These are phyloP conservation scores for Dryobotodes eremita DNA, from an alignment of 2,888 invertebrate species.

Conservation along the genomic window DNA sequence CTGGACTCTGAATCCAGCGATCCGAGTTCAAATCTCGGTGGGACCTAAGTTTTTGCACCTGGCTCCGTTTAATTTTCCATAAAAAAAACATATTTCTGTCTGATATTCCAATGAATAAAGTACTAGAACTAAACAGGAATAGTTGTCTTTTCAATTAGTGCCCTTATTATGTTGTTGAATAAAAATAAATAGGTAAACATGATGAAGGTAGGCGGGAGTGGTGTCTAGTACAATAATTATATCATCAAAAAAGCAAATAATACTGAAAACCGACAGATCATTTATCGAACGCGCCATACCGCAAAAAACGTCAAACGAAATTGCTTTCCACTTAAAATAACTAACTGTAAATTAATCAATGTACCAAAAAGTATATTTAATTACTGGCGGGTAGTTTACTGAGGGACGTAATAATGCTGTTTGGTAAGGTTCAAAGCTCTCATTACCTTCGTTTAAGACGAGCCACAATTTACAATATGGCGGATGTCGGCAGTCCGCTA, in stretches of 20 bases:
- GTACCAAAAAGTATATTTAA: constrained; percentile 65
- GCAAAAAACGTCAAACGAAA: constrained; percentile 56
- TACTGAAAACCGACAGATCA: constrained; percentile 35
- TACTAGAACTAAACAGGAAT: not conserved
- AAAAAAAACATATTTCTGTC: not conserved
- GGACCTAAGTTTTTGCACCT: constrained; percentile 87
- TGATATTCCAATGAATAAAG: not conserved
- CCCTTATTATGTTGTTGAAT: not conserved
- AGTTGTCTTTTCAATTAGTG: too few relatives aligned
- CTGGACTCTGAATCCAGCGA: constrained; percentile 95
- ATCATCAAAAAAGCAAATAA: constrained; percentile 12
- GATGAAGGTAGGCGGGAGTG: not conserved
- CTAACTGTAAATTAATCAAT: constrained; percentile 64
- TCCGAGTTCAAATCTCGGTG: constrained; percentile 95
- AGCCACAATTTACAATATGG: constrained; percentile 68
- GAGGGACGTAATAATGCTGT: constrained; percentile 69
- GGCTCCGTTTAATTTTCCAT: not conserved
- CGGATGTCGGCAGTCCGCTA: constrained; percentile 69
- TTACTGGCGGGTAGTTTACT: constrained; percentile 57
- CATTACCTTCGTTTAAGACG: constrained; percentile 73
- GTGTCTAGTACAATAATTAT: not conserved
- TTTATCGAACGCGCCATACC: constrained; percentile 40
- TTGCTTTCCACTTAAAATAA: constrained; percentile 62
- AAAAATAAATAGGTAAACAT: not conserved
- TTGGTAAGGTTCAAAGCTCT: constrained; percentile 77